phyloP scores from a whole-genome alignment of 2,888 invertebrate species.

The Oscheius sp. region DNA sequence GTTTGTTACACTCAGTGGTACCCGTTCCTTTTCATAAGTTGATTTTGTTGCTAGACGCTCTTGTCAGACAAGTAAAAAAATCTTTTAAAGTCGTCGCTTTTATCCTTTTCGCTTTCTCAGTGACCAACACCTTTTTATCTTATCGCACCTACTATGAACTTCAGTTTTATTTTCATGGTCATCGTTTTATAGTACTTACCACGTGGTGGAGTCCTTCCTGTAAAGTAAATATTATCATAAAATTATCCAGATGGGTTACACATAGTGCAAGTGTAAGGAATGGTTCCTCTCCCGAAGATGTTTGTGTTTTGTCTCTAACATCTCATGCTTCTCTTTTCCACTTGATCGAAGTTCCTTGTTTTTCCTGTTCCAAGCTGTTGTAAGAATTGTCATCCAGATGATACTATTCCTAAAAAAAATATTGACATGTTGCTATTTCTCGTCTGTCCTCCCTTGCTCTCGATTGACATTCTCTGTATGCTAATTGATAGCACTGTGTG shows the following conservation, averaged over 20 bases:
- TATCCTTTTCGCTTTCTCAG: too few relatives aligned
- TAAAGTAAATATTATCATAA: constrained; percentile 12
- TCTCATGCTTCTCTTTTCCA: neutral
- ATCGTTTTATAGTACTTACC: neutral
- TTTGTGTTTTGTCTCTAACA: neutral
- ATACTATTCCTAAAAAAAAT: neutral
- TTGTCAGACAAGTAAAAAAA: too few relatives aligned
- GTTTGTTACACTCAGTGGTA: neutral
- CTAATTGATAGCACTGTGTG: constrained; percentile 33
- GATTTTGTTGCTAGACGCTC: too few relatives aligned
- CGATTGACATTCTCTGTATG: constrained; percentile 8
- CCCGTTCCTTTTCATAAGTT: too few relatives aligned
- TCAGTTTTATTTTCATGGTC: neutral
- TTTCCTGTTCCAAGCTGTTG: too few relatives aligned
- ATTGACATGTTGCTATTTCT: too few relatives aligned
- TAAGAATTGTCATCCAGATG: too few relatives aligned
- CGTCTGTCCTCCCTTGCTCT: too few relatives aligned
- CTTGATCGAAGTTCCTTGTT: too few relatives aligned
- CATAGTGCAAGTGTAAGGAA: constrained; percentile 21
- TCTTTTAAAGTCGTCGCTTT: too few relatives aligned
- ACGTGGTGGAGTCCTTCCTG: neutral
- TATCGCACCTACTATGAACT: too few relatives aligned
- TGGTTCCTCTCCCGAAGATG: neutral
- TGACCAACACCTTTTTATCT: too few relatives aligned
- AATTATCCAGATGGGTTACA: neutral